These are phyloP conservation scores for Sebastes alutus DNA, from an alignment of 2,797 vertebrate genomes.

Conservation along the genomic window DNA sequence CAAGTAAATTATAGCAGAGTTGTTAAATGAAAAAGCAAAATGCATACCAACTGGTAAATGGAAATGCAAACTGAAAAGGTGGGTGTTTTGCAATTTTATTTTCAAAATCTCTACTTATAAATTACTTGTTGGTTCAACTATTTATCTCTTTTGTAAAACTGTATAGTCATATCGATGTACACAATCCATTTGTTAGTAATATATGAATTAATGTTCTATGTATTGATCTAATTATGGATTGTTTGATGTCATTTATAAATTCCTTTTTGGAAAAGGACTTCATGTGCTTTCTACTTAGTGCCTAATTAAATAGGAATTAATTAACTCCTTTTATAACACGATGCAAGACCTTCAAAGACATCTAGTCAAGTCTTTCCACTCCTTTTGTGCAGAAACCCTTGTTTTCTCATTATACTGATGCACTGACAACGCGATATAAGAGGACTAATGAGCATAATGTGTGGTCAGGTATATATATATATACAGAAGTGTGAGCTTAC, in stretches of 20 bases:
- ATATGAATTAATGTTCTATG: background rate
- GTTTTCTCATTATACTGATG: conserved; percentile 1
- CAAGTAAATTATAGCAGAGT: background rate
- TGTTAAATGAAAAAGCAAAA: background rate
- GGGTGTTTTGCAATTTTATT: background rate
- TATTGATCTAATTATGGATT: background rate
- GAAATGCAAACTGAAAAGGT: background rate
- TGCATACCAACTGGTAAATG: background rate
- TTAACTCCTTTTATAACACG: background rate
- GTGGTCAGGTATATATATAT: background rate
- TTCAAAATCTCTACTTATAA: background rate
- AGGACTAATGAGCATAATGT: background rate
- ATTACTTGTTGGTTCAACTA: background rate
- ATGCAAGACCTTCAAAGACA: background rate
- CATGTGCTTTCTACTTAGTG: background rate
- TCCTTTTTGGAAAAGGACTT: background rate
- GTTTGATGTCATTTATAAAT: background rate
- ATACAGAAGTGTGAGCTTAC: background rate
- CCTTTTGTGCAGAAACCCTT: background rate
- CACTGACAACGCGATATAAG: background rate
- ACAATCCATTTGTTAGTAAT: background rate
- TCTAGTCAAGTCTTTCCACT: background rate
- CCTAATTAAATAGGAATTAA: background rate
- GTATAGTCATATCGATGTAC: background rate
- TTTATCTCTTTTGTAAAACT: background rate